Base-by-base conservation (phyloP, 2,113 vertebrate species). In the Smithornis capensis region DNA sequence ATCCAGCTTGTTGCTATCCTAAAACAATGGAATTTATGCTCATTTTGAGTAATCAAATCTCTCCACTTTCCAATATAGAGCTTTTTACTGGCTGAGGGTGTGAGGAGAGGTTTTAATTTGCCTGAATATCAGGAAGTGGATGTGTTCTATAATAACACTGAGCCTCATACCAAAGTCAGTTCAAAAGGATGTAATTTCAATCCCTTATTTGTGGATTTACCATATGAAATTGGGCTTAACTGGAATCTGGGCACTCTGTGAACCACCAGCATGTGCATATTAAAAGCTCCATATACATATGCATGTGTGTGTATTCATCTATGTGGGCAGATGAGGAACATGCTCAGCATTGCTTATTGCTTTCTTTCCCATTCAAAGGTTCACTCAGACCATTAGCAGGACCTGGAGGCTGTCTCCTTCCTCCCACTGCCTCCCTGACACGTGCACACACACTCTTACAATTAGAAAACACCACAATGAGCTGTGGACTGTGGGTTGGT, bases 401-500 rank as follows among this genome's bases (percentile, higher is more conserved):
- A 38, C 5, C 19, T 1, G 31, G 76, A 8, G 9, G 17, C 40
- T 29, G 44, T 9, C 2, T 0, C 45, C 8, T 12, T 7, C 33
- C 79, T n/a, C 40, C 83, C 2, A 0, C 35, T 5, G 3, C 64
- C 33, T 19, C 33, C 62, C 85, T 1, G 1, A 6, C 56, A 8
- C 22, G 10, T 1, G 73, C 44, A 8, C 19, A 2, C 47, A 9
- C 63, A 0, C n/a, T 15, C 14, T 17, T 25, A 4, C 85, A 15
- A 33, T 24, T 8, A 35, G 87, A 42, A 3, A 7, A 50, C 9
- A 5, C 29, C 64, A 40, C 44, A 55, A 68, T 4, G 19, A 64
- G 87, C 73, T 8, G 14, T 0, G 35, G 3, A 0, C 74, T 2
- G 65, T 2, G 14, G 44, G 57, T 11, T 1, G 1, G 2, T 5